Evolutionary conservation across 2,888 invertebrate species (phyloP), one percentile per base, ranked within the genome.

Genomic region (Calephelis perditalis): DNA sequence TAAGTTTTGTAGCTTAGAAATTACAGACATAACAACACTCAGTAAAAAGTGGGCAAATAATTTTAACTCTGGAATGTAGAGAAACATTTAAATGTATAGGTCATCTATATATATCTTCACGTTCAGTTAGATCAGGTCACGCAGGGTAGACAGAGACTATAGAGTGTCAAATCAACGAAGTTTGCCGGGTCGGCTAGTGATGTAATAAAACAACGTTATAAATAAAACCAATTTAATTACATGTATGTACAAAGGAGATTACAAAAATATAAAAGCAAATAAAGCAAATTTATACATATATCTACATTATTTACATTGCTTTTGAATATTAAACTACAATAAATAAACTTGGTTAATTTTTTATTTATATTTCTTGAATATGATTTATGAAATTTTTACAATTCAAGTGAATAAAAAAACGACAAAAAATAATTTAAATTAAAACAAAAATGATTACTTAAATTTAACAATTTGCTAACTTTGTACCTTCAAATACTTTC

Each of bases 281-380:
- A 72, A 63, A 70, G 71, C 65, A 72, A 71, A 73, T 74, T 72
- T 65, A 65, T 73, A 45, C 36, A 75, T 73, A 74, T 67, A 70
- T 78, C 73, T 80, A 83, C 78, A 82, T 77, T 87, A 86, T 86
- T 82, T 87, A 87, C 86, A 86, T 58, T 40, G 26, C 49, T 15
- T 49, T 73, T 69, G 69, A 63, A 70, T 67, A 67, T 70, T 70
- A 67, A 40, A 69, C 62, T 49, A 49, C 15, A 49, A 49, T 49
- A 49, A 49, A 49, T 49, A 49, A 49, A 49, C 4, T 49, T 15
- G 49, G 49, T 49, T 49, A 49, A 49, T 26, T 26, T 49, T 49
- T 26, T 8, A 49, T 49, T 7, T 9, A 49, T 49, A 26, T 3
- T 15, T 49, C 5, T 12, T 47, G 5, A 47, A 47, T 47, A 8